Percentiles rank a stretch among this genome's conserved stretches.
Evolutionary conservation across 2,113 vertebrate species (phyloP).

Genomic region (Cryptotis parvus): DNA sequence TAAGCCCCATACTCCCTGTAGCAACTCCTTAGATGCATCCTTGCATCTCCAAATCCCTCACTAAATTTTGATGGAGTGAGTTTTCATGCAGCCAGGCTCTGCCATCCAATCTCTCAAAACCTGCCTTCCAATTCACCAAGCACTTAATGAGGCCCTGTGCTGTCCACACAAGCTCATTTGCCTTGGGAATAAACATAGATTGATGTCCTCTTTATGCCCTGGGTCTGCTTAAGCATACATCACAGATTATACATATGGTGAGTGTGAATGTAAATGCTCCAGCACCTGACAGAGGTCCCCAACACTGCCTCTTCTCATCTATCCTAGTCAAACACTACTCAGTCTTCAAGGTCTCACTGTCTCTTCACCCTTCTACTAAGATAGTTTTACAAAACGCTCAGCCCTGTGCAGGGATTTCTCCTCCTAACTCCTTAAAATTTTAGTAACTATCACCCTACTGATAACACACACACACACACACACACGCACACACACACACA

Average conservation of each 20-base stretch:
- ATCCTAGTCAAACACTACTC: not conserved
- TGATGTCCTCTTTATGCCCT: conserved; percentile 51
- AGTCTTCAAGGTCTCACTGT: not conserved
- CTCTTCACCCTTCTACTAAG: not conserved
- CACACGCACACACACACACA: too few relatives aligned
- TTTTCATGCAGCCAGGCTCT: conserved; percentile 40
- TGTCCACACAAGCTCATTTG: conserved; percentile 74
- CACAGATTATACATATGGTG: not conserved
- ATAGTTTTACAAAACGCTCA: not conserved
- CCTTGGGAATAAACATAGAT: conserved; percentile 75
- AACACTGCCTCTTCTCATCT: not conserved
- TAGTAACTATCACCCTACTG: not conserved
- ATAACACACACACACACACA: too few relatives aligned
- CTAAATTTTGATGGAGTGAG: conserved; percentile 58
- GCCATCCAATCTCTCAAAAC: conserved; percentile 60
- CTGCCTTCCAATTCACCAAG: conserved; percentile 59
- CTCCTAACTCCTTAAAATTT: not conserved
- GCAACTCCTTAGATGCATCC: conserved; percentile 38
- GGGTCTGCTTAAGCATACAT: conserved; percentile 52
- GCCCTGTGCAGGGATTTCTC: not conserved
- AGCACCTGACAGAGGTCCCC: not conserved
- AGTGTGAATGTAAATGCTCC: not conserved
- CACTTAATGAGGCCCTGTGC: conserved; percentile 56
- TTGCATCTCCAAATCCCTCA: conserved; percentile 2
- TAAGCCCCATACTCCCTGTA: not conserved